Conservation (phyloP, 2,888 invertebrate species). For the Aphodius sticticus region DNA sequence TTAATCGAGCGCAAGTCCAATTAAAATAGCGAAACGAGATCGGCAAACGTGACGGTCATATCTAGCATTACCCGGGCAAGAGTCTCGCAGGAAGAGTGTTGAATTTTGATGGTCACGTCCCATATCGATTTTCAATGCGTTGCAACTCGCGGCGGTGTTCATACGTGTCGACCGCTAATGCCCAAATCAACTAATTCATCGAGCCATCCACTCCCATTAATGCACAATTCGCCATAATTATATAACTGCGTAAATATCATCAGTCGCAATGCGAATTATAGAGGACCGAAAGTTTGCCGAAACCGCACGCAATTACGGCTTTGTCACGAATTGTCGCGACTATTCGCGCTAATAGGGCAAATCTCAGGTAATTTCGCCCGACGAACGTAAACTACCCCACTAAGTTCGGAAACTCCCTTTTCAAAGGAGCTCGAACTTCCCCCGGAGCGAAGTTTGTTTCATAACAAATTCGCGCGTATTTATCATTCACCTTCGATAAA, state of each 20-base stretch:
- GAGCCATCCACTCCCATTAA: slow-evolving; percentile 16
- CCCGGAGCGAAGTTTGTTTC: slow-evolving; percentile 17
- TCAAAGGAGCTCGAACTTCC: slow-evolving; percentile 18
- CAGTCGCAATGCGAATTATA: slow-evolving; percentile 8
- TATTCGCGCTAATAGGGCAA: slow-evolving; percentile 6
- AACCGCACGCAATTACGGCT: slow-evolving; percentile 6
- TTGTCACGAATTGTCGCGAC: slow-evolving; percentile 5
- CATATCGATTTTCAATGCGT: not conserved
- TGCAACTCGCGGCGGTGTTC: not conserved
- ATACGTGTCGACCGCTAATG: too few relatives aligned
- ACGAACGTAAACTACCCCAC: slow-evolving; percentile 16
- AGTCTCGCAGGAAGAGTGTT: not conserved
- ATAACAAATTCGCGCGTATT: slow-evolving; percentile 22
- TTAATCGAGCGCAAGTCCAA: slow-evolving; percentile 56
- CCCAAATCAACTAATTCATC: slow-evolving; percentile 18
- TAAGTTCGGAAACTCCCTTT: slow-evolving; percentile 6
- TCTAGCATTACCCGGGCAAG: not conserved
- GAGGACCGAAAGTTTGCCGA: not conserved
- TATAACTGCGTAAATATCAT: slow-evolving; percentile 19
- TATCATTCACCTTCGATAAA: slow-evolving; percentile 25
- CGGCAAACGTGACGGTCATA: slow-evolving; percentile 47
- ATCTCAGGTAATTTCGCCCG: slow-evolving; percentile 7
- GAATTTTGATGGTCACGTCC: not conserved
- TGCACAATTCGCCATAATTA: slow-evolving; percentile 18
- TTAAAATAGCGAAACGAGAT: slow-evolving; percentile 47